Percentiles rank a stretch among this genome's conserved stretches.
These are phyloP conservation scores for Lamellibrachia luymesi DNA, from an alignment of 1,140 invertebrate species.

Conservation along the genomic window DNA sequence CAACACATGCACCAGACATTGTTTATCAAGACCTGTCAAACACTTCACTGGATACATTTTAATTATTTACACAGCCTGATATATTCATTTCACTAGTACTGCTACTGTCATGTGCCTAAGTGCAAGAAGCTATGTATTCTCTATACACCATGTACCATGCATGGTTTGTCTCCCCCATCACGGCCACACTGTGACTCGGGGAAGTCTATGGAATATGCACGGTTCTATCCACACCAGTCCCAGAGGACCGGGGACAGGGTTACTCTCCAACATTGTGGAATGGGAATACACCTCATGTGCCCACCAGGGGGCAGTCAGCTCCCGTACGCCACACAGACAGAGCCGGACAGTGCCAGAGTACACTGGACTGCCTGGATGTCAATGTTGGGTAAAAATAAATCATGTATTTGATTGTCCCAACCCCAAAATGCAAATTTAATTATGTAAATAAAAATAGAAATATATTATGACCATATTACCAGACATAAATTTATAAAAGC, in stretches of 20 bases:
- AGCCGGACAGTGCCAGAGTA: not conserved
- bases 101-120: not conserved
- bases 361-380: not conserved
- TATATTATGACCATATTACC: too few relatives aligned
- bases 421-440: too few relatives aligned
- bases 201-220: slow-evolving; percentile 4
- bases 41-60: too few relatives aligned
- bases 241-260: not conserved
- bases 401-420: too few relatives aligned
- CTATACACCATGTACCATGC: not conserved
- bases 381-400: not conserved
- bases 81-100: not conserved
- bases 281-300: slow-evolving; percentile 3
- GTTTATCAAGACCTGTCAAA: too few relatives aligned
- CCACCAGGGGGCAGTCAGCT: not conserved
- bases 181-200: not conserved
- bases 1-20: too few relatives aligned
- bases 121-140: too few relatives aligned
- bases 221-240: not conserved
- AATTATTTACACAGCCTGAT: not conserved
- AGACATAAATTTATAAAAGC: too few relatives aligned
- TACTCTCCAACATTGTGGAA: slow-evolving; percentile 4
- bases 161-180: not conserved
- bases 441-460: too few relatives aligned
- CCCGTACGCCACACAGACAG: not conserved